Conservation (phyloP, 2,113 vertebrate species). For the Corythaixoides concolor region DNA sequence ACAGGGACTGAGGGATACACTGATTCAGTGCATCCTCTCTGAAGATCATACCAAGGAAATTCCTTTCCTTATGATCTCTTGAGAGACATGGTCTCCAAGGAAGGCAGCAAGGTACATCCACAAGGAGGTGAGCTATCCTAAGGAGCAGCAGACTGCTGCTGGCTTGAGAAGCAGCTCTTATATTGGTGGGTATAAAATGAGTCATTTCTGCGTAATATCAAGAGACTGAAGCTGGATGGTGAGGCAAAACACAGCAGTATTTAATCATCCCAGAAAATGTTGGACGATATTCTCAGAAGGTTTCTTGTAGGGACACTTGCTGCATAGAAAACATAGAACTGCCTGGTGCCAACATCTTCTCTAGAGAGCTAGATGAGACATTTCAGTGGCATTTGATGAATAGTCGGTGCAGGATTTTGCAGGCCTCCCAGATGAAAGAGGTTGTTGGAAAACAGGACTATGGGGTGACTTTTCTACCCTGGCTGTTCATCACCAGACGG, state of each 20-base stretch:
- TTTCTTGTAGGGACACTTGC: not conserved
- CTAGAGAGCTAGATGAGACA: not conserved
- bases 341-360: not conserved
- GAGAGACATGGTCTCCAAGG: not conserved
- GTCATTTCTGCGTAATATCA: not conserved
- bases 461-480: not conserved
- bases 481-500: conserved; percentile 18
- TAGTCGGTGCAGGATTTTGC: not conserved
- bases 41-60: not conserved
- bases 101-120: not conserved
- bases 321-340: conserved; percentile 6
- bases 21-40: not conserved
- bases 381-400: conserved; percentile 27
- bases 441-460: conserved; percentile 10
- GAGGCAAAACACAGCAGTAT: not conserved
- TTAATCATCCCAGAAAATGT: conserved; percentile 20
- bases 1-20: not conserved
- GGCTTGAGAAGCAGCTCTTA: not conserved
- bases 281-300: conserved; percentile 27
- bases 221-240: not conserved
- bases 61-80: not conserved
- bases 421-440: not conserved
- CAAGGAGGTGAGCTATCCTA: not conserved
- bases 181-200: not conserved
- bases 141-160: not conserved